A percentile compares a stretch with the other conserved stretches of the same genome.
Evolutionary conservation across 2,797 vertebrate species (phyloP).

Genomic region (Epinephelus coioides): DNA sequence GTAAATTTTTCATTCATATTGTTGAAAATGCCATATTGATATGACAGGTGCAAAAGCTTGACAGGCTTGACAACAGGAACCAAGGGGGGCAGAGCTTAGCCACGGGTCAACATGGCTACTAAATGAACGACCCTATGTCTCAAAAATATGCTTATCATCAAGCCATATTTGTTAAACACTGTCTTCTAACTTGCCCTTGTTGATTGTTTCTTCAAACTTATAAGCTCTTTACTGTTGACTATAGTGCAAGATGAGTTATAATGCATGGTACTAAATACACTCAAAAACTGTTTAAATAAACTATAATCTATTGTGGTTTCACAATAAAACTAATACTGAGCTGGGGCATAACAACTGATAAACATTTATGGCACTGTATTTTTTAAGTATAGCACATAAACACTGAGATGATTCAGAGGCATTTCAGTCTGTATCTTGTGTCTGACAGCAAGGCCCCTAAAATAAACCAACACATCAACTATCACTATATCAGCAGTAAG

Average conservation of each 20-base stretch:
- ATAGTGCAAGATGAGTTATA: background rate
- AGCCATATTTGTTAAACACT: background rate
- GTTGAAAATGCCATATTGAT: too few relatives aligned
- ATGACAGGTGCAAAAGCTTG: too few relatives aligned
- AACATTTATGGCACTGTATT: background rate
- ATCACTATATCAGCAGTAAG: slow-evolving; percentile 1
- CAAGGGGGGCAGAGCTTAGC: too few relatives aligned
- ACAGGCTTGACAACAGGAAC: too few relatives aligned
- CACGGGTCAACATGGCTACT: background rate
- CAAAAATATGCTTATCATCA: slow-evolving; percentile 18
- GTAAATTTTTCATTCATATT: too few relatives aligned
- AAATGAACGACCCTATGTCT: background rate
- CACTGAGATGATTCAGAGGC: background rate
- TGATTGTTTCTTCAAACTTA: background rate
- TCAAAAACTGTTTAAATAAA: background rate
- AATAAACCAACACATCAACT: slow-evolving; percentile 14
- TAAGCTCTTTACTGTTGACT: slow-evolving; percentile 10
- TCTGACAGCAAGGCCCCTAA: background rate
- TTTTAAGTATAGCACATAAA: slow-evolving; percentile 7
- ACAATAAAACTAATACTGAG: slow-evolving; percentile 2
- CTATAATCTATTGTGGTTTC: background rate
- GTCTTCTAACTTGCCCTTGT: slow-evolving; percentile 8
- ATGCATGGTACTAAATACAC: background rate
- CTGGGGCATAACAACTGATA: background rate
- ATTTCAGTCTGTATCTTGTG: slow-evolving; percentile 1